Base-by-base conservation (phyloP, 2,888 invertebrate species). In the Nebria brevicollis region DNA sequence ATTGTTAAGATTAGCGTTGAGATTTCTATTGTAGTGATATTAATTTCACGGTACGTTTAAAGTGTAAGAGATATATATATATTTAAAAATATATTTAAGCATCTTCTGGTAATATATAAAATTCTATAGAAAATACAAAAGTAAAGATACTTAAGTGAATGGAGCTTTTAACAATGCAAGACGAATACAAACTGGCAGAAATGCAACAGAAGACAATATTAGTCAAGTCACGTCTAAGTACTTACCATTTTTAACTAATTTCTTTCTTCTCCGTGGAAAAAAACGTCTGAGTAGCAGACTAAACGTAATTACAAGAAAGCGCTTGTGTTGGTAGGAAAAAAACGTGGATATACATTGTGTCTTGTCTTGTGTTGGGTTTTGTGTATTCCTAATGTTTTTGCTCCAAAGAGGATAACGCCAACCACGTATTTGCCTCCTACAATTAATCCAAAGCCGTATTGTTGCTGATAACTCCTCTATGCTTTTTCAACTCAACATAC, bases 181-280 rank as follows among this genome's bases (percentile, higher is more conserved):
- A 54, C 54, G 54, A 54, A 3, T 54, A 54, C 8, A 54, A 7
- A 54, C 11, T 11, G 54, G 4, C 7, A 54, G 10, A 6, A 43
- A 43, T 43, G 43, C 43, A 43, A 43, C 43, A 43, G 54, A 54
- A 54, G 54, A 54, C 54, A 13, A 54, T 54, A 54, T 54, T 54
- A 54, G 54, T 54, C 54, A 54, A 54, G 54, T 54, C 54, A 54
- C 54, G 54, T 54, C 13, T 54, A 54, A 54, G 54, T 54, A 54
- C 54, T 54, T 54, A 54, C 54, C 54, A 54, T 54, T 54, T 54
- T 54, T 54, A 54, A 54, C 54, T 54, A 54, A 54, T 54, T 54
- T 54, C 54, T 54, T 54, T 54, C 4, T 54, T 13, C 54, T 1
- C 7, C 54, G 7, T 54, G 54, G 54, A 54, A 7, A 8, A 54